Evolutionary conservation across 2,888 invertebrate genomes (phyloP), one percentile per base, ranked within the genome.

Genomic region (Chesias legatella): DNA sequence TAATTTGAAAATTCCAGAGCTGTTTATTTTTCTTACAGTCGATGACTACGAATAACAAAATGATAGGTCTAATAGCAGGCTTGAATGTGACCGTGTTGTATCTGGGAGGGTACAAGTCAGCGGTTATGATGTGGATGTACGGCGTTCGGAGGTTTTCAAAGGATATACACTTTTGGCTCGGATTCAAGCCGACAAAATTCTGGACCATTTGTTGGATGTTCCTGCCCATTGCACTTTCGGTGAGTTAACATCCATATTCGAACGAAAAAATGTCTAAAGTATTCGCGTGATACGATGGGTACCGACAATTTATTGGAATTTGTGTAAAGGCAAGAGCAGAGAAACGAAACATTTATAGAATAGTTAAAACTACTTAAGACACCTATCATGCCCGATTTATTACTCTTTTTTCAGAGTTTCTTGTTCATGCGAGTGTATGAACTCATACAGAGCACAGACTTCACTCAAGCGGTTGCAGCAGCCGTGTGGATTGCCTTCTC

Each of bases 131-230:
- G 77, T 83, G 80, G 76, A 36, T 81, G 4, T 83, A 82, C 28
- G 83, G 84, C 3, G 66, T 79, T 7, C 47, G 66, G 26, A 76
- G 53, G 30, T 79, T 81, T 43, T 66, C 72, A 33, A 73, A 70
- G 0, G 83, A 83, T 48, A 72, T 83, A 44, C 64, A 78, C 10
- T 84, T 78, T 65, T 79, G 79, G 74, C 74, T 83, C 9, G 79
- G 78, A 20, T 83, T 79, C 49, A 76, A 70, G 37, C 82, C 84
- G 10, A 76, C 82, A 0, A 65, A 61, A 32, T 80, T 70, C 60
- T 83, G 80, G 81, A 72, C 42, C 21, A 51, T 67, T 29, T 63
- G 59, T 24, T 82, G 80, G 83, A 49, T 56, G 27, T 23, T 69
- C 13, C 34, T 77, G 5, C 84, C 82, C 17, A 51, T 73, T 9